Evolutionary conservation across 2,113 vertebrate genomes (phyloP).

Genomic region (Willisornis vidua): DNA sequence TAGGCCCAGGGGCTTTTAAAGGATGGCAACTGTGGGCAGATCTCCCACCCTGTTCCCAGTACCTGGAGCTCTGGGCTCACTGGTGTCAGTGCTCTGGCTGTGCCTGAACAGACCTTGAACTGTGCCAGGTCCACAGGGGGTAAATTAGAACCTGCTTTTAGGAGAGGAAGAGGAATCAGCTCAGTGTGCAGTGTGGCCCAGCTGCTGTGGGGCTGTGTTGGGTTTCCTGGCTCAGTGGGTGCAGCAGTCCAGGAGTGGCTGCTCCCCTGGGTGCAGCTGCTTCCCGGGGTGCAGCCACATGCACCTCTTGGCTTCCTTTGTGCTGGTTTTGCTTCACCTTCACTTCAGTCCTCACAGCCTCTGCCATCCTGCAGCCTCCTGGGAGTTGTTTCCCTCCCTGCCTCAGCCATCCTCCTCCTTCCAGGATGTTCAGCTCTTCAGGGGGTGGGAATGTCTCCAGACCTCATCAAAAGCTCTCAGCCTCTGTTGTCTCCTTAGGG

Average conservation of each 20-base stretch:
- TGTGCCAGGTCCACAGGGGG: background rate
- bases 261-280: rapidly evolving
- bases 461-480: background rate
- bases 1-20: background rate
- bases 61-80: background rate
- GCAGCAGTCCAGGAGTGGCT: background rate
- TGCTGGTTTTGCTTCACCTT: background rate
- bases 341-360: background rate
- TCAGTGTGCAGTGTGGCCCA: background rate
- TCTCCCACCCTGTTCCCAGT: background rate
- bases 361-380: background rate
- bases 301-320: background rate
- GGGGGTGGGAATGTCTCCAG: background rate
- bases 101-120: background rate
- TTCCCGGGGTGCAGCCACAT: background rate
- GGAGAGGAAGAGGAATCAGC: background rate
- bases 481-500: background rate
- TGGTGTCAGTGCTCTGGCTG: background rate
- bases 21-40: background rate
- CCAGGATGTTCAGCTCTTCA: background rate
- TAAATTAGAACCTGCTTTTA: background rate
- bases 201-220: background rate
- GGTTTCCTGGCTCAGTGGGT: background rate
- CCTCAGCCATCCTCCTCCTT: background rate
- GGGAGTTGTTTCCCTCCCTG: background rate